Percentiles rank a stretch among this genome's conserved stretches.
Conservation (phyloP, 2,888 invertebrate species). For the Aplocera efformata region DNA sequence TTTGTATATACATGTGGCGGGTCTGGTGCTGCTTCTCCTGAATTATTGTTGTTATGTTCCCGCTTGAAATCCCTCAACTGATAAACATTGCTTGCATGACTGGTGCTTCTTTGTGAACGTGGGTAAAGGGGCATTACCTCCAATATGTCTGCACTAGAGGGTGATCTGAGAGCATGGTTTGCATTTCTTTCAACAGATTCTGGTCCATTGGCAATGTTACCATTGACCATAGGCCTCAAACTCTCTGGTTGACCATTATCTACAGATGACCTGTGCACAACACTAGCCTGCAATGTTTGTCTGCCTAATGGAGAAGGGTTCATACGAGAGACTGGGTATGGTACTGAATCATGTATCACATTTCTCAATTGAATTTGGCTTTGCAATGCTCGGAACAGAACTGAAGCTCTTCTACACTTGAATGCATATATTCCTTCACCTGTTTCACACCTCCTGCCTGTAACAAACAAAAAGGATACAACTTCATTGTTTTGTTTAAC, state of each 20-base stretch:
- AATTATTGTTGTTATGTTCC: conserved; percentile 72
- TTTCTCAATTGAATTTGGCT: conserved; percentile 88
- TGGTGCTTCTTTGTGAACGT: conserved; percentile 52
- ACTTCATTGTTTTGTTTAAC: not conserved
- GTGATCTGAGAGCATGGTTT: conserved; percentile 68
- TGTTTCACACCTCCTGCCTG: conserved; percentile 89
- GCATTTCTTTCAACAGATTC: conserved; percentile 39
- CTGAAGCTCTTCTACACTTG: conserved; percentile 91
- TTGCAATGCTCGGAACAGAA: conserved; percentile 92
- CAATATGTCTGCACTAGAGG: conserved; percentile 77
- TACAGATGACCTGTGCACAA: conserved; percentile 66
- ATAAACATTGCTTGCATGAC: conserved; percentile 78
- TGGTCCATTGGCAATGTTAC: conserved; percentile 43
- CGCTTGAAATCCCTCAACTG: conserved; percentile 78
- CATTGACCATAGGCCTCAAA: conserved; percentile 39
- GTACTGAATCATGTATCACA: conserved; percentile 58
- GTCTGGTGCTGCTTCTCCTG: conserved; percentile 47
- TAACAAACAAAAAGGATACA: conserved; percentile 47
- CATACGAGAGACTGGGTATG: conserved; percentile 61
- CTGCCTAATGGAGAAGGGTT: conserved; percentile 61
- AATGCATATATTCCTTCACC: conserved; percentile 98
- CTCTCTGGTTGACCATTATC: conserved; percentile 64
- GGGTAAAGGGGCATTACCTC: conserved; percentile 78
- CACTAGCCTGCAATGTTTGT: conserved; percentile 66
- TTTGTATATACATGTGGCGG: conserved; percentile 63